Percentiles rank a stretch among this genome's conserved stretches.
Conservation (phyloP, 2,797 vertebrate species). For the Gobionotothen gibberifrons region DNA sequence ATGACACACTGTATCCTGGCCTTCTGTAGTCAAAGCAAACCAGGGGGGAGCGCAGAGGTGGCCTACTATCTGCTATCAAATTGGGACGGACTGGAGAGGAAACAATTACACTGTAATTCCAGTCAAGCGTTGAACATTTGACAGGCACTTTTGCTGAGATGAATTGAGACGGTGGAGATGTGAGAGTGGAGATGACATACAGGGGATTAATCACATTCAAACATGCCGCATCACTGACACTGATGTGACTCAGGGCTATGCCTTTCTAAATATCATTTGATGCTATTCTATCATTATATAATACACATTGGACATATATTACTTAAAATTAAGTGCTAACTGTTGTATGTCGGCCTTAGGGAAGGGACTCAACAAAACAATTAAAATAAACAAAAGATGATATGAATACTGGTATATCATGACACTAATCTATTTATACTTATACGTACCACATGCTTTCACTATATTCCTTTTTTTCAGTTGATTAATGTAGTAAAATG, state of each 20-base stretch:
- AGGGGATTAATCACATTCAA: constrained; percentile 50
- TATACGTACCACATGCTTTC: not conserved
- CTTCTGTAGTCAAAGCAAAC: constrained; percentile 35
- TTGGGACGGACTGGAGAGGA: constrained; percentile 32
- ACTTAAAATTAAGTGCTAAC: too few relatives aligned
- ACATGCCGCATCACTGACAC: not conserved
- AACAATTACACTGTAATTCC: constrained; percentile 65
- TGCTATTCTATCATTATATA: not conserved
- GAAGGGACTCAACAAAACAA: too few relatives aligned
- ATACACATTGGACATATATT: not conserved
- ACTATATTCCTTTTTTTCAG: too few relatives aligned
- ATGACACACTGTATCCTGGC: constrained; percentile 27
- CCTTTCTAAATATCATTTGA: not conserved
- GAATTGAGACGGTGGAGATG: constrained; percentile 27
- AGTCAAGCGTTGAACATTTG: constrained; percentile 52
- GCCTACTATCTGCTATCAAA: constrained; percentile 50
- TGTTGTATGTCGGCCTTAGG: too few relatives aligned
- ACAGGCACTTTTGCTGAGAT: constrained; percentile 51
- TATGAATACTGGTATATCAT: not conserved
- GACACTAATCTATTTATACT: too few relatives aligned
- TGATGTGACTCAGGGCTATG: not conserved
- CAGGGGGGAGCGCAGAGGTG: not conserved
- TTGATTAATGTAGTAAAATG: too few relatives aligned
- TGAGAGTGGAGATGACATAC: constrained; percentile 29
- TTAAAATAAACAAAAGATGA: not conserved